Percentiles rank a stretch among this genome's conserved stretches.
phyloP scores from a whole-genome alignment of 1,140 invertebrate species.

The Cataglyphis hispanica region DNA sequence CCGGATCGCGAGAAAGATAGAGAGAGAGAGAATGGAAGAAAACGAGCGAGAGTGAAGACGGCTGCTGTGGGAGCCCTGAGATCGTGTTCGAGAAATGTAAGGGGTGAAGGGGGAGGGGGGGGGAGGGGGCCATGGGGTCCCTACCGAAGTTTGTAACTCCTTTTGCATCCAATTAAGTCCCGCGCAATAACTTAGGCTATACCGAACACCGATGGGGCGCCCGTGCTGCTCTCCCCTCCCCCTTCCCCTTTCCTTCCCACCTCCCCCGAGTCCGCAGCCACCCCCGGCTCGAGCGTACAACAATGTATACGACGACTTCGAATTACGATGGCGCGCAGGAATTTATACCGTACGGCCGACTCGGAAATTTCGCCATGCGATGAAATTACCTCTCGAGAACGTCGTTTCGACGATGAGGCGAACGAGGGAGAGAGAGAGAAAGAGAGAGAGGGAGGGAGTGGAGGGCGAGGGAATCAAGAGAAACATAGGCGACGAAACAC shows the following conservation, averaged over 20 bases:
- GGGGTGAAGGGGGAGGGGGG: too few relatives aligned
- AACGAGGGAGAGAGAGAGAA: too few relatives aligned
- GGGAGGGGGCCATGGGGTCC: constrained; percentile 42
- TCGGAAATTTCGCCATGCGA: constrained; percentile 32
- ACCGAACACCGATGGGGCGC: constrained; percentile 65
- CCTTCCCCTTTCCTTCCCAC: not conserved
- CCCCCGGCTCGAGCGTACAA: constrained; percentile 2
- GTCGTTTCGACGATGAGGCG: not conserved
- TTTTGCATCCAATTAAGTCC: constrained; percentile 79
- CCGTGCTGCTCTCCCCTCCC: not conserved
- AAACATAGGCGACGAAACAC: too few relatives aligned
- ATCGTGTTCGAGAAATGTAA: constrained; percentile 66
- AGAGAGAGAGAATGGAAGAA: constrained; percentile 5
- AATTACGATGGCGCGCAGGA: constrained; percentile 61
- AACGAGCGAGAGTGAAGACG: constrained; percentile 31
- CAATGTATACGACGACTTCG: constrained; percentile 69
- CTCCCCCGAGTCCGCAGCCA: not conserved
- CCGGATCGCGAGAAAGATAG: not conserved
- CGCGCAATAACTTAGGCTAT: constrained; percentile 77
- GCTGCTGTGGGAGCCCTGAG: constrained; percentile 62
- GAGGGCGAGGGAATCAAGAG: too few relatives aligned
- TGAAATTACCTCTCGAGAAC: constrained; percentile 7
- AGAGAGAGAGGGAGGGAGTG: too few relatives aligned
- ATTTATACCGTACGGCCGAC: constrained; percentile 37
- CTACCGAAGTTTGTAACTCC: constrained; percentile 75